phyloP scores from a whole-genome alignment of 2,888 invertebrate genomes.

The Stenoptilia bipunctidactyla region DNA sequence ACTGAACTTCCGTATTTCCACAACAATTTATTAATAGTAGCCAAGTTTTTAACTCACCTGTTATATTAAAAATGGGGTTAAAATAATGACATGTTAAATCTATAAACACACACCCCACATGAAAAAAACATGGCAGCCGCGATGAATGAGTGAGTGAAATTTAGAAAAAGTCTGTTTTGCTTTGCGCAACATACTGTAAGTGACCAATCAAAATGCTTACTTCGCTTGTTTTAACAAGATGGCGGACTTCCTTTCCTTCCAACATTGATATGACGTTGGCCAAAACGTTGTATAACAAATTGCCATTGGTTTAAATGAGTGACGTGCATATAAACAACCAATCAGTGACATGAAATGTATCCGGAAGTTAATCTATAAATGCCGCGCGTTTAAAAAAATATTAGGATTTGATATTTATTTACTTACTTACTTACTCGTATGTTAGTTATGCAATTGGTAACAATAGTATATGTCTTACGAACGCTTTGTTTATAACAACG shows the following conservation, averaged over 20 bases:
- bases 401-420: too few relatives aligned
- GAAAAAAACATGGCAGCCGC: conserved; percentile 83
- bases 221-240: conserved; percentile 46
- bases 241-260: conserved; percentile 35
- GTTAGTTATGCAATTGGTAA: too few relatives aligned
- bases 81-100: conserved; percentile 59
- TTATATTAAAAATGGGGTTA: conserved; percentile 55
- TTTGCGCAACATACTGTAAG: conserved; percentile 57
- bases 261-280: conserved; percentile 16
- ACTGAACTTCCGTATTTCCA: conserved; percentile 42
- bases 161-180: conserved; percentile 37
- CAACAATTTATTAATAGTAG: conserved; percentile 25
- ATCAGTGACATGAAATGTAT: too few relatives aligned
- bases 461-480: too few relatives aligned
- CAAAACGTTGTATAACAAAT: too few relatives aligned
- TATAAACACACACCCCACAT: conserved; percentile 75
- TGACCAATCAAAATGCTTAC: conserved; percentile 42
- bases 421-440: too few relatives aligned
- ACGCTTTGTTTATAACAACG: too few relatives aligned
- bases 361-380: too few relatives aligned
- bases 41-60: conserved; percentile 45
- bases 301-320: too few relatives aligned
- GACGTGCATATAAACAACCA: too few relatives aligned
- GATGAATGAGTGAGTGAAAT: conserved; percentile 54
- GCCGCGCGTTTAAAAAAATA: too few relatives aligned